Conservation (phyloP, 2,888 invertebrate genomes). For the Xanthia togata region DNA sequence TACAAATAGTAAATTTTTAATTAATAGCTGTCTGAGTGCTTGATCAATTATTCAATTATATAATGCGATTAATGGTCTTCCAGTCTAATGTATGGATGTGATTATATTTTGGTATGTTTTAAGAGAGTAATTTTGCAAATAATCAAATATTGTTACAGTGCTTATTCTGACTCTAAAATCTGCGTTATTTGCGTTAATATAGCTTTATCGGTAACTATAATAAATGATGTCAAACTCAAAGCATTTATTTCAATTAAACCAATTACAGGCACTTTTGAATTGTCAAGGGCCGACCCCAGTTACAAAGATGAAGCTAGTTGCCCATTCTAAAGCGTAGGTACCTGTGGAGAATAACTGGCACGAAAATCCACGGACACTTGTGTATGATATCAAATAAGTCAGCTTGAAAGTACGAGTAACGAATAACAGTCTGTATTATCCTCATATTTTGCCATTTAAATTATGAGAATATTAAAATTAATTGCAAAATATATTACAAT, state of each 20-base stretch:
- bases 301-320: too few relatives aligned
- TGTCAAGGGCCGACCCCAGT: too few relatives aligned
- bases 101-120: constrained; percentile 27
- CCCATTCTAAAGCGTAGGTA: too few relatives aligned
- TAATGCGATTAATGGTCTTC: constrained; percentile 42
- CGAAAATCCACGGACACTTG: too few relatives aligned
- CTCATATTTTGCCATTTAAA: background rate
- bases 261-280: too few relatives aligned
- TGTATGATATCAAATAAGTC: background rate
- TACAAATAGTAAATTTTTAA: constrained; percentile 49
- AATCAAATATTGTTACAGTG: too few relatives aligned
- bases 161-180: background rate
- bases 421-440: background rate
- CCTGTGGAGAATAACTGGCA: too few relatives aligned
- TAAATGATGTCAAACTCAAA: background rate
- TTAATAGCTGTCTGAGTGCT: constrained; percentile 53
- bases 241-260: too few relatives aligned
- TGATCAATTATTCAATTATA: constrained; percentile 57
- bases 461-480: constrained; percentile 3
- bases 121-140: constrained; percentile 6
- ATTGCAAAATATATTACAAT: constrained; percentile 29
- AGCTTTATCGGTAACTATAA: background rate
- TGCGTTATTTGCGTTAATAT: background rate
- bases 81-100: constrained; percentile 29
- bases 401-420: background rate